These are phyloP conservation scores for Malthinus seriepunctatus DNA, from an alignment of 2,888 invertebrate species.

Conservation along the genomic window DNA sequence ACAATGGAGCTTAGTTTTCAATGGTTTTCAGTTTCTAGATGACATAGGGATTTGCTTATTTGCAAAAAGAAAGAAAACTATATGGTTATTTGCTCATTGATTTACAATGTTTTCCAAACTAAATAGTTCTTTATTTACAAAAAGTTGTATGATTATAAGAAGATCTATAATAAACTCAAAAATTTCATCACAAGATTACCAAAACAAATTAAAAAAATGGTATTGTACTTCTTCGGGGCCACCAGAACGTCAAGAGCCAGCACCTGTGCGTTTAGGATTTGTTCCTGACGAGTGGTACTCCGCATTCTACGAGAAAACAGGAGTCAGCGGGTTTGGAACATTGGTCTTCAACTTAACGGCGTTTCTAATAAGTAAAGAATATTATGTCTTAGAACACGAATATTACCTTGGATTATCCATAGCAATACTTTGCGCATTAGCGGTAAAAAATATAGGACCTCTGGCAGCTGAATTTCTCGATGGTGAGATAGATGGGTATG, in stretches of 20 bases:
- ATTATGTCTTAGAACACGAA: conserved; percentile 92
- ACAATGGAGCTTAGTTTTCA: too few species aligned
- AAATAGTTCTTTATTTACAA: background rate
- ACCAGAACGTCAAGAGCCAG: conserved; percentile 66
- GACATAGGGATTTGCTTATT: too few species aligned
- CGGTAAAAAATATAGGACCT: conserved; percentile 75
- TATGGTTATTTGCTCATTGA: too few species aligned
- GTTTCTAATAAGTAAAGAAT: conserved; percentile 92
- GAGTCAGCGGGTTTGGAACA: conserved; percentile 85
- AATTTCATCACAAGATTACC: background rate
- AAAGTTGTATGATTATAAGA: background rate
- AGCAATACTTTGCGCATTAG: conserved; percentile 65
- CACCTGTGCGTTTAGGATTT: conserved; percentile 83
- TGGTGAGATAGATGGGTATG: conserved; percentile 71
- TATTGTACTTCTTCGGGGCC: background rate
- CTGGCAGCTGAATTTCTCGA: conserved; percentile 67
- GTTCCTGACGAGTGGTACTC: conserved; percentile 95
- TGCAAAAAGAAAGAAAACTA: too few species aligned
- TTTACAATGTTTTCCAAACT: background rate
- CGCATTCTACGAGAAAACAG: conserved; percentile 91
- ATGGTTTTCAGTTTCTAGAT: too few species aligned
- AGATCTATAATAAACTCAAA: background rate
- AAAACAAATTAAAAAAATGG: background rate
- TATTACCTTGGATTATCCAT: conserved; percentile 81
- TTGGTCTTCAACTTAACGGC: conserved; percentile 74